Evolutionary conservation across 2,113 vertebrate species (phyloP).

Genomic region (Aegotheles bennettii): DNA sequence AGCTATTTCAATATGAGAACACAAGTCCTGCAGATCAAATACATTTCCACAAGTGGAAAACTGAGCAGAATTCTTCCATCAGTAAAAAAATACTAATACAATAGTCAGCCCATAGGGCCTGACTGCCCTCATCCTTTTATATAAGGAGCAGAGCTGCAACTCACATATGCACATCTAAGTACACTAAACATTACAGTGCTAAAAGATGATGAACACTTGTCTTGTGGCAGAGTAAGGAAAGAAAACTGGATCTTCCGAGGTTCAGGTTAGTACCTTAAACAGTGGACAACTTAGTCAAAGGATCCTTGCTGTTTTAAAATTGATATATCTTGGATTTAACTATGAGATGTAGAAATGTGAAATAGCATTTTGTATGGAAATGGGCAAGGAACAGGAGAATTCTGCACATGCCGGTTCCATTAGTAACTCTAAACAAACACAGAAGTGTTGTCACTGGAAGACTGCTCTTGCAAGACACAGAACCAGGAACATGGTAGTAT

Average conservation of each 20-base stretch:
- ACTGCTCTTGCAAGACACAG: constrained; percentile 53
- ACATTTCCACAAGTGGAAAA: background rate
- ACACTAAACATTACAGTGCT: background rate
- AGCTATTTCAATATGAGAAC: background rate
- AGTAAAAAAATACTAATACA: background rate
- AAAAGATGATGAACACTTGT: background rate
- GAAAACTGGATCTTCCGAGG: background rate
- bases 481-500: constrained; percentile 47
- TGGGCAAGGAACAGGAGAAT: constrained; percentile 58
- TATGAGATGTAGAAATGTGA: constrained; percentile 31
- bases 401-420: constrained; percentile 60
- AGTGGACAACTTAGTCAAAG: background rate
- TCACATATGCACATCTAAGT: background rate
- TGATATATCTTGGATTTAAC: background rate
- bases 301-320: background rate
- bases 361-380: constrained; percentile 48
- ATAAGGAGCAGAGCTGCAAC: background rate
- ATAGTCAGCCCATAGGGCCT: background rate
- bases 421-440: constrained; percentile 55
- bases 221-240: background rate
- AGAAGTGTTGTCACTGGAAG: constrained; percentile 58
- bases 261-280: background rate
- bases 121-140: background rate
- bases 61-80: background rate
- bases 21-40: background rate